Evolutionary conservation across 1,140 invertebrate genomes (phyloP).

Genomic region (Episyrphus balteatus): DNA sequence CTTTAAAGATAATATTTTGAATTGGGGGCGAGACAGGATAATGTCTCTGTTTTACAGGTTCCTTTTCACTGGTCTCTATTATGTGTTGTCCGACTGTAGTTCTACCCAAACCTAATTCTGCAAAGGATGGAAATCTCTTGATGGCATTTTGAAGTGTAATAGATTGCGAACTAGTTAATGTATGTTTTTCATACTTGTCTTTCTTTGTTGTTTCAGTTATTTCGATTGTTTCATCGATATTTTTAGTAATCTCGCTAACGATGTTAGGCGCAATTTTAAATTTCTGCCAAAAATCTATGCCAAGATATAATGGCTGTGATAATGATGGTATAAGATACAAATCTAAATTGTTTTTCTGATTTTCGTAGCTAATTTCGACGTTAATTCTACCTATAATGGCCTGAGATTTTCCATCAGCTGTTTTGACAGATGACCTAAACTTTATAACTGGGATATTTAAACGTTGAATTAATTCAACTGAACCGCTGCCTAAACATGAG

Average conservation of each 20-base stretch:
- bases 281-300: constrained; percentile 1
- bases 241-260: background rate
- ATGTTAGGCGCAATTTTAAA: background rate
- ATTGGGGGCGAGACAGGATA: constrained; percentile 14
- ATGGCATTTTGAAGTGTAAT: background rate
- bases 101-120: constrained; percentile 9
- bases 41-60: constrained; percentile 15
- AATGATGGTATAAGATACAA: constrained; percentile 1
- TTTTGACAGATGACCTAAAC: background rate
- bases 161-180: background rate
- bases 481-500: background rate
- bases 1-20: constrained; percentile 10
- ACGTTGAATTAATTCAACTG: background rate
- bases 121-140: background rate
- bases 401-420: background rate
- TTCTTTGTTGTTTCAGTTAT: background rate
- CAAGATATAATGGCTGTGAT: background rate
- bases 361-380: background rate
- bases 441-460: background rate
- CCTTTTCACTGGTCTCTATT: constrained; percentile 16
- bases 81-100: constrained; percentile 13
- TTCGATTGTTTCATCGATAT: background rate
- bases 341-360: background rate
- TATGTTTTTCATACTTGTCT: background rate
- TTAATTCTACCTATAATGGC: background rate